phyloP scores from a whole-genome alignment of 92 coral and sea anemone species.

The Siderastrea radians region DNA sequence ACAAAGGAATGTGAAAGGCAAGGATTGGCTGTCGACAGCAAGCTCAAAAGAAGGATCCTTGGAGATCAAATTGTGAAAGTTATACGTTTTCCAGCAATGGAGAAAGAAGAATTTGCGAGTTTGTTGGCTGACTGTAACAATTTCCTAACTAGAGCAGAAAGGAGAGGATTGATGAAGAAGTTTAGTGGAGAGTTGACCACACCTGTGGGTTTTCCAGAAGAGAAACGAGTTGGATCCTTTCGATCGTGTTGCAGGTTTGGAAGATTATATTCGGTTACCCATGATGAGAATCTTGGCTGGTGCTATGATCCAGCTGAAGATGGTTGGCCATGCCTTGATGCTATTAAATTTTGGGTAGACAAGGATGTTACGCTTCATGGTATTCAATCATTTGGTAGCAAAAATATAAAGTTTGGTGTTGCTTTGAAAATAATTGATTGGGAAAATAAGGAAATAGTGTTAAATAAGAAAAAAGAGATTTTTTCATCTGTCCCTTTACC shows the following conservation, averaged over 20 bases:
- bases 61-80: too few relatives aligned
- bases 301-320: background rate
- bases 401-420: background rate
- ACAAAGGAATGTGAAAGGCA: too few relatives aligned
- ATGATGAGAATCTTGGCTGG: too few relatives aligned
- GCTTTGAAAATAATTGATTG: background rate
- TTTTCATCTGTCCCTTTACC: background rate
- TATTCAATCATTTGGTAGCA: background rate
- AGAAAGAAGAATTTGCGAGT: too few relatives aligned
- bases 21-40: too few relatives aligned
- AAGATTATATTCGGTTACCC: background rate
- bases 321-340: background rate
- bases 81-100: too few relatives aligned
- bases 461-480: too few relatives aligned
- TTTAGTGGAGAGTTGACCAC: background rate
- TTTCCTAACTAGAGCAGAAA: too few relatives aligned
- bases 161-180: background rate
- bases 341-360: background rate
- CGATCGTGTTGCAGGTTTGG: background rate
- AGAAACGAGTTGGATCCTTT: background rate
- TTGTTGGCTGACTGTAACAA: too few relatives aligned
- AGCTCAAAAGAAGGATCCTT: too few relatives aligned
- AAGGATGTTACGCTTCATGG: conserved; percentile 3
- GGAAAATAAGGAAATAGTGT: background rate
- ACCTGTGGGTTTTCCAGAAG: background rate